Base-by-base conservation (phyloP, 1,140 invertebrate genomes). In the Ooceraea biroi region DNA sequence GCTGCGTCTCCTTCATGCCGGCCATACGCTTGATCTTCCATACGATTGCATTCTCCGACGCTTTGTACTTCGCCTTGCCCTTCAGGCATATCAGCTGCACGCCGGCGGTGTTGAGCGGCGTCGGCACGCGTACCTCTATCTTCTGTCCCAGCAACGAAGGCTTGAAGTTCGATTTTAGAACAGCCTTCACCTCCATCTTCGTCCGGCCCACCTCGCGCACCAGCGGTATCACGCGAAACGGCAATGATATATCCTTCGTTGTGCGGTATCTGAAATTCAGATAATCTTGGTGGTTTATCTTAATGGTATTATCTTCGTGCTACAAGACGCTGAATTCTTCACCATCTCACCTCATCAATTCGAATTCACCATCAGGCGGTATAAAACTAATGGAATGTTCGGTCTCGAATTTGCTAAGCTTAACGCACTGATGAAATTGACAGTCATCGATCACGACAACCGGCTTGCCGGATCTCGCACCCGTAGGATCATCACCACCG, bases 21-120 rank as follows among this genome's bases (percentile, higher is more conserved):
- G 98, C 99, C 99, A 99, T 99, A 61, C 99, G 96, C 93, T 99
- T 99, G 82, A 99, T 99, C 96, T 99, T 99, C 99, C 99, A 99
- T 41, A 99, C 99, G 91, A 99, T 99, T 36, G 99, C 99, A 94
- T 99, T 99, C 94, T 99, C 99, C 0, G 99, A 99, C 7, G 99
- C 98, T 95, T 99, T 99, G 93, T 99, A 99, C 92, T 99, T 99
- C 1, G 99, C 99, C 93, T 99, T 99, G 7, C 99, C 99, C 94
- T 99, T 99, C 91, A 99, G 96, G 90, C 99, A 99, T 91, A 99
- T 99, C 66, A 99, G 95, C 91, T 99, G 99, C 7, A 99, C 99
- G 8, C 99, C 99, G 71, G 98, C 99, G 0, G 99, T 99, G 93
- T 99, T 99, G 17, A 99, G 95, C 1, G 99, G 99, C 0, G 99